phyloP scores from a whole-genome alignment of 2,113 vertebrate species.

The Peromyscus leucopus region DNA sequence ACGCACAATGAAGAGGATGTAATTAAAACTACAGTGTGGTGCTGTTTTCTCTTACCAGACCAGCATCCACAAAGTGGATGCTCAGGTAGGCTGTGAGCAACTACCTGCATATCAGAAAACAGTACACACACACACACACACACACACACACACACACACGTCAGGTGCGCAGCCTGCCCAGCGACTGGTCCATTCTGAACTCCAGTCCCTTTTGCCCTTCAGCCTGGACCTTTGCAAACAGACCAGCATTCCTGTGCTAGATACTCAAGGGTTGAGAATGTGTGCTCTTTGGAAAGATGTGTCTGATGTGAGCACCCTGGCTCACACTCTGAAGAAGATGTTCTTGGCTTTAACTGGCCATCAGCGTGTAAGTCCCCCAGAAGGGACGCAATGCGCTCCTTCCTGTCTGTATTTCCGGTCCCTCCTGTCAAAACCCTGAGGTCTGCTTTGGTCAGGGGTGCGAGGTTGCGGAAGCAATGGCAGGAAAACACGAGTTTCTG shows the following conservation, averaged over 20 bases:
- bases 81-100: accelerated
- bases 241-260: background rate
- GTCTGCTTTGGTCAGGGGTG: accelerated
- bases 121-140: background rate
- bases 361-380: background rate
- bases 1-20: background rate
- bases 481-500: background rate
- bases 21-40: background rate
- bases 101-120: background rate
- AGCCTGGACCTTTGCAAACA: background rate
- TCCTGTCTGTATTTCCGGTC: accelerated
- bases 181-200: background rate
- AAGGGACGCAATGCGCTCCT: background rate
- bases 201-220: background rate
- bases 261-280: background rate
- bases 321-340: background rate
- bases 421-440: background rate
- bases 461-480: background rate
- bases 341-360: background rate
- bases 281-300: background rate
- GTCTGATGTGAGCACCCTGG: background rate
- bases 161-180: accelerated
- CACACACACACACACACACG: background rate
- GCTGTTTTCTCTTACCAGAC: background rate
- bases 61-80: background rate